Conservation (phyloP, 2,113 vertebrate species). For the Leptobrachium ailaonicum region DNA sequence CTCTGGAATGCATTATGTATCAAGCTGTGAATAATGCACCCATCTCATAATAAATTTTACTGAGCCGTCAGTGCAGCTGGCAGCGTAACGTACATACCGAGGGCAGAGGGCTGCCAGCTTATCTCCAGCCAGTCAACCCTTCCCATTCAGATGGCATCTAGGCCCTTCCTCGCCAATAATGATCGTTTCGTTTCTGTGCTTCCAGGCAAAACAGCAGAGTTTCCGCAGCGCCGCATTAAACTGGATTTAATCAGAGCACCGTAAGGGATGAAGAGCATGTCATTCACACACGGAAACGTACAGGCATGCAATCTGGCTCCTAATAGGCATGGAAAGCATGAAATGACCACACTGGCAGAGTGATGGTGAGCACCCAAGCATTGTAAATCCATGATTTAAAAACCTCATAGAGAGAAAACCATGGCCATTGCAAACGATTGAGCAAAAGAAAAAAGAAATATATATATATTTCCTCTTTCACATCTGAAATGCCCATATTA, state of each 20-base stretch:
- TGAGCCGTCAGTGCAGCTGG: conserved; percentile 8
- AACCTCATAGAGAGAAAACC: too few species aligned
- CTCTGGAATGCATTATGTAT: neutral
- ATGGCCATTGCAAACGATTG: too few species aligned
- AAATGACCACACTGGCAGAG: too few species aligned
- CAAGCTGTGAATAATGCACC: neutral
- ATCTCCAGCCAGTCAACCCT: conserved; percentile 14
- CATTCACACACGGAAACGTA: neutral
- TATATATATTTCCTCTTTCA: too few species aligned
- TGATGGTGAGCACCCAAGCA: too few species aligned
- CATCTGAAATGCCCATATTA: too few species aligned
- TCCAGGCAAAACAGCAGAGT: conserved; percentile 19
- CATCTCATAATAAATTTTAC: neutral
- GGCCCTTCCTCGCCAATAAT: conserved; percentile 5
- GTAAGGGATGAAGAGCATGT: neutral
- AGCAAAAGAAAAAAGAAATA: too few species aligned
- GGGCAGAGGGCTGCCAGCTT: neutral
- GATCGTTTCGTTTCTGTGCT: conserved; percentile 27
- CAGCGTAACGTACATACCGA: neutral
- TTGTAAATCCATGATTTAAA: too few species aligned
- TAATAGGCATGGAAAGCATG: neutral
- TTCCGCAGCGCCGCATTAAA: neutral
- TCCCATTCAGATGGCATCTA: conserved; percentile 10
- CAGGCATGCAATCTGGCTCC: neutral
- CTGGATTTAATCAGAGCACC: neutral